Percentiles rank a stretch among this genome's conserved stretches.
phyloP scores from a whole-genome alignment of 2,797 vertebrate genomes.

The Betta splendens region DNA sequence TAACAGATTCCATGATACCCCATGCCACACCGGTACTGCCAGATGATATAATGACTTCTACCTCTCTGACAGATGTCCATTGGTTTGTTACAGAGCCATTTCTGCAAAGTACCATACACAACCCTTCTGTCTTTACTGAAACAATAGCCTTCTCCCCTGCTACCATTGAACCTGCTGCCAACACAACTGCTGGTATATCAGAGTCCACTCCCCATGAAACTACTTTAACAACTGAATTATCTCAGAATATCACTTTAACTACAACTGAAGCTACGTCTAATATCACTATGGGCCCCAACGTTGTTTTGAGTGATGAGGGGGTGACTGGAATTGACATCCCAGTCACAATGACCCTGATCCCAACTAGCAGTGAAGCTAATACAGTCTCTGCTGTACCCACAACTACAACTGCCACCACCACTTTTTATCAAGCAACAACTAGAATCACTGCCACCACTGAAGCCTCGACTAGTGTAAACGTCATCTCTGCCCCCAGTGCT shows the following conservation, averaged over 20 bases:
- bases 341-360: conserved; percentile 66
- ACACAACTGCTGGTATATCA: conserved; percentile 18
- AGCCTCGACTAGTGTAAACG: conserved; percentile 39
- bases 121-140: conserved; percentile 52
- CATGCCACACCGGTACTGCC: conserved; percentile 57
- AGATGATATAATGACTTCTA: conserved; percentile 44
- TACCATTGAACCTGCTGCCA: conserved; percentile 42
- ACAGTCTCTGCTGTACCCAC: conserved; percentile 44
- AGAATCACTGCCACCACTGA: conserved; percentile 39
- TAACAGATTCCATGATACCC: conserved; percentile 47
- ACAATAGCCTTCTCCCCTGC: conserved; percentile 42
- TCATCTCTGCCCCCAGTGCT: conserved; percentile 49
- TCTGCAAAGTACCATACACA: conserved; percentile 43
- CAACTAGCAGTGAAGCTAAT: conserved; percentile 56
- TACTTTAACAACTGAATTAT: conserved; percentile 38
- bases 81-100: conserved; percentile 76
- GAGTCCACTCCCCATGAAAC: conserved; percentile 29
- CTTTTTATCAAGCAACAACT: conserved; percentile 54
- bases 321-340: conserved; percentile 54
- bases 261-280: conserved; percentile 48
- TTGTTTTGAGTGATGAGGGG: conserved; percentile 75
- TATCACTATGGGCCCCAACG: conserved; percentile 47
- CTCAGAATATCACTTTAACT: conserved; percentile 30
- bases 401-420: conserved; percentile 53
- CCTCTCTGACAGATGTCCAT: conserved; percentile 68